Conservation (phyloP, 2,113 vertebrate genomes). For the Brachyhypopomus gauderio region DNA sequence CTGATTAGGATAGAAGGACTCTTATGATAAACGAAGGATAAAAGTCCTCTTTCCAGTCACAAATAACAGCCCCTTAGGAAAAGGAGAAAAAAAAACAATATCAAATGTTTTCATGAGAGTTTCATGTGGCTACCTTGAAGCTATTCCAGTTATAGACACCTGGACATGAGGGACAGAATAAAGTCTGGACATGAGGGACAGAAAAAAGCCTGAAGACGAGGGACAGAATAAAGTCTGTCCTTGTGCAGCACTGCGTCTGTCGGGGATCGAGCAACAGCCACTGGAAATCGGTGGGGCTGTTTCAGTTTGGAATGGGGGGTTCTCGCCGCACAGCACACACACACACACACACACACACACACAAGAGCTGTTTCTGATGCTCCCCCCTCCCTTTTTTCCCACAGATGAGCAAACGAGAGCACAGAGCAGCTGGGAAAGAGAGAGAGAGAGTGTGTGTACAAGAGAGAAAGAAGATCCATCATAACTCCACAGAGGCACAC, state of each 20-base stretch:
- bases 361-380: constrained; percentile 63
- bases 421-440: constrained; percentile 37
- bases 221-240: constrained; percentile 58
- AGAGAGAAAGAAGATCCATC: constrained; percentile 33
- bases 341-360: too few relatives aligned
- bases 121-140: constrained; percentile 29
- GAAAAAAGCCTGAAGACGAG: constrained; percentile 51
- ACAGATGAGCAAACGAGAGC: constrained; percentile 62
- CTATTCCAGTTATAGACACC: constrained; percentile 42
- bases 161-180: constrained; percentile 49
- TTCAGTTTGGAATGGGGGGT: constrained; percentile 53
- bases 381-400: constrained; percentile 63
- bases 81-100: constrained; percentile 10
- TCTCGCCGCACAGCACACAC: constrained; percentile 44
- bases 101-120: constrained; percentile 18
- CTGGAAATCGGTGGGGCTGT: constrained; percentile 48
- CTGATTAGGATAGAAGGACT: constrained; percentile 47
- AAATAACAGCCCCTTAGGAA: not conserved
- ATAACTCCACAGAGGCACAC: not conserved
- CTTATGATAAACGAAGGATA: not conserved
- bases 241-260: constrained; percentile 58
- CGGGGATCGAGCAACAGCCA: constrained; percentile 60
- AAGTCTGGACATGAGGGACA: constrained; percentile 54
- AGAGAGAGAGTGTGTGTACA: constrained; percentile 38
- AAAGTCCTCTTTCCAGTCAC: not conserved